Conservation (phyloP, 2,888 invertebrate species). For the Pachycephus smyrnensis region DNA sequence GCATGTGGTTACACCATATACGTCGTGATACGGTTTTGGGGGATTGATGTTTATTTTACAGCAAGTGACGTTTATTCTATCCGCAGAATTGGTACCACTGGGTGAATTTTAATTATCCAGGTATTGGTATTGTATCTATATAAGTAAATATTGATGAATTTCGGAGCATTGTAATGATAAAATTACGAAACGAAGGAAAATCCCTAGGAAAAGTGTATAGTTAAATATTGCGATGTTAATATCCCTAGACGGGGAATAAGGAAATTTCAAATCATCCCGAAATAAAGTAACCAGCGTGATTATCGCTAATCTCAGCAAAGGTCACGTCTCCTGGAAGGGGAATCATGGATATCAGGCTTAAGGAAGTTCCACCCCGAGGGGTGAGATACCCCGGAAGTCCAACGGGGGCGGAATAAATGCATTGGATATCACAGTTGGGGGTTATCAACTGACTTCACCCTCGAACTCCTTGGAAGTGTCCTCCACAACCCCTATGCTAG, state of each 20-base stretch:
- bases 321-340: background rate
- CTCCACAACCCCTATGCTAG: background rate
- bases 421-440: constrained; percentile 3
- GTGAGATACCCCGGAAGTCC: background rate
- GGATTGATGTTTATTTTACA: background rate
- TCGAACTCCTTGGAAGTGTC: background rate
- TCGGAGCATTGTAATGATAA: too few relatives aligned
- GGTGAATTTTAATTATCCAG: background rate
- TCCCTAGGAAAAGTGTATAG: background rate
- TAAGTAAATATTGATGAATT: too few relatives aligned
- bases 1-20: background rate
- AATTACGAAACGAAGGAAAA: too few relatives aligned
- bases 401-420: background rate
- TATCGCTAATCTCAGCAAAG: background rate
- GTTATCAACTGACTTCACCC: background rate
- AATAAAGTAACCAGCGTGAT: background rate
- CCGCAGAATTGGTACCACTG: background rate
- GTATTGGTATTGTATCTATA: background rate
- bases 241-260: background rate
- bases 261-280: background rate
- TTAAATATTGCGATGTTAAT: background rate
- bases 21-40: background rate
- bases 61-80: background rate
- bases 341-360: background rate
- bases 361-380: background rate